Base-by-base conservation (phyloP, 1,140 invertebrate genomes). In the Drosophila prosaltans region DNA sequence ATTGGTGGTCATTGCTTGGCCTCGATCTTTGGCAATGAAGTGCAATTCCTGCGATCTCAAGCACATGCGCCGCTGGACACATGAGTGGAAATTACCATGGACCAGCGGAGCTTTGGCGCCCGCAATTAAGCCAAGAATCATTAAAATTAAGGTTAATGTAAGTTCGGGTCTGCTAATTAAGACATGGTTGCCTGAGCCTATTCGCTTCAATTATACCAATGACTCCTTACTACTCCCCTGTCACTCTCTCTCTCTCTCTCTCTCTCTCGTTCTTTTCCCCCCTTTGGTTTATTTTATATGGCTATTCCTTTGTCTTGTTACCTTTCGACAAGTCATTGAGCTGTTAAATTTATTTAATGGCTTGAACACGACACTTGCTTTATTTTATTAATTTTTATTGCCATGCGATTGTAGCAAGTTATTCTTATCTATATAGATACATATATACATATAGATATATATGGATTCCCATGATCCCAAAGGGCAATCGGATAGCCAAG, bases 261-360 rank as follows among this genome's bases (percentile, higher is more conserved):
- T 36, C 11, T 16, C 3, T 39, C 40, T 5, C 3, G 2, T 59
- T 28, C 21, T 39, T 30, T 40, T 28, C 32, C n/a, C 40, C 43
- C 76, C 16, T 51, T 48, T 48, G 7, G 1, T 9, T 51, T 26
- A 8, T 21, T 16, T 5, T 21, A 48, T 48, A 26, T 51, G 9
- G 7, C 24, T 48, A 48, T 48, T 24, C 45, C 45, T 51, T 51
- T 51, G 32, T 51, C 5, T 51, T 51, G 62, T 73, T 73, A 80
- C 84, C 84, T 88, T 88, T 88, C 83, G 84, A 80, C 83, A 88
- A 88, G 84, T 88, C 83, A 88, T 88, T 89, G 77, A 88, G 84
- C 73, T 88, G 83, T 88, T 88, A 89, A 88, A 88, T 88, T 88
- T 89, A 88, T 88, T 88, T 80, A 88, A 89, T 88, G 85, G 40